Evolutionary conservation across 1,140 invertebrate species (phyloP).

Genomic region (Platorchestia sp.): DNA sequence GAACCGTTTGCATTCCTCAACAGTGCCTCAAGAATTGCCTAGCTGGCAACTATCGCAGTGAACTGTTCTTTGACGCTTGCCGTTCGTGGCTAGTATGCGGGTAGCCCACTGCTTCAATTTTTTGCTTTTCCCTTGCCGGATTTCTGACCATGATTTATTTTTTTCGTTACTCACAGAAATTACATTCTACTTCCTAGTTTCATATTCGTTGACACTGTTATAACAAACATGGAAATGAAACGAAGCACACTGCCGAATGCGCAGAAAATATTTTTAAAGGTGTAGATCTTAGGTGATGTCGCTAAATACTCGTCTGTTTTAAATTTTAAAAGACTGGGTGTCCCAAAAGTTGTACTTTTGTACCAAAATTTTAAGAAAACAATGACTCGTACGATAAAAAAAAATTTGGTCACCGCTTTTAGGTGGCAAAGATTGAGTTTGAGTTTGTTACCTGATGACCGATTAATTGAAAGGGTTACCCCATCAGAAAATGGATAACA

Average conservation of each 20-base stretch:
- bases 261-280: background rate
- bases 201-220: background rate
- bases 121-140: background rate
- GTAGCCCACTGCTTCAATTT: background rate
- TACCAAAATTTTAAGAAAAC: background rate
- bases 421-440: background rate
- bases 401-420: background rate
- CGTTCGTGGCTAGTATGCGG: background rate
- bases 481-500: background rate
- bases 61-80: conserved; percentile 46
- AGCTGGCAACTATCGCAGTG: conserved; percentile 38
- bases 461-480: background rate
- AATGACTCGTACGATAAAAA: background rate
- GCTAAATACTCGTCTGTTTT: background rate
- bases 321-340: background rate
- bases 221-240: background rate
- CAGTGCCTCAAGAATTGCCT: background rate
- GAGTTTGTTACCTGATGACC: background rate
- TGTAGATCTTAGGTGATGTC: background rate
- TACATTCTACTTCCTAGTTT: background rate
- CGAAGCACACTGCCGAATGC: background rate
- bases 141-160: background rate
- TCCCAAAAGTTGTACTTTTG: background rate
- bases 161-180: background rate
- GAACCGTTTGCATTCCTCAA: background rate